Evolutionary conservation across 1,140 invertebrate genomes (phyloP), one percentile per base, ranked within the genome.

Genomic region (Cydia splendana): DNA sequence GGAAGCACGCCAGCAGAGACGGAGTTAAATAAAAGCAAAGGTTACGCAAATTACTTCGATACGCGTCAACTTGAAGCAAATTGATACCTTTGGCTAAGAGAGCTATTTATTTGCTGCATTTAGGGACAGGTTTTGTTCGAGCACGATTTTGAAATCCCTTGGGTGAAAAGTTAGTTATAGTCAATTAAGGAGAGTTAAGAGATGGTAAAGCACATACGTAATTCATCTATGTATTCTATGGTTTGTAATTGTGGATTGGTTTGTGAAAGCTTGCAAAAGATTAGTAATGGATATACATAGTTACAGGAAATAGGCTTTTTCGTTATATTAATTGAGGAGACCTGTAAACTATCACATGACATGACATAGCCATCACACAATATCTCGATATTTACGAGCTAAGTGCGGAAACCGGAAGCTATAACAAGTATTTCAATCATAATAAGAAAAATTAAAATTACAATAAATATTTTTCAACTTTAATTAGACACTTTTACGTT

Each of bases 1-100:
- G 10, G 30, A 69, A 15, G 15, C 24, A 38, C 24, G 34, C n/a
- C 38, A 18, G 24, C 24, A 24, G 67, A 71, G 4, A 38, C 30
- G 65, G 28, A 18, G 38, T n/a, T 38, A 71, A 38, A 71, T 71
- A 45, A 69, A 38, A n/a, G 34, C 30, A 18, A 71, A 71, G 67
- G 67, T 71, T 71, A 71, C 38, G 67, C 30, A 71, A 71, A 71
- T 71, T 71, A 71, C n/a, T 71, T 13, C 34, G 6, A 71, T 71
- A 15, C 30, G 34, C 67, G 34, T 71, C 45, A 71, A 71, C 67
- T 71, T 38, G n/a, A 71, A 71, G 67, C 67, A 71, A 71, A 71
- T 71, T 71, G 67, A 71, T 71, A 42, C 67, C 34, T 18, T 10
- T 18, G 30, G 12, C 34, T 34, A 67, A 67, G 28, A 34, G 28